phyloP scores from a whole-genome alignment of 2,113 vertebrate genomes.

The Ceyx melanurus region DNA sequence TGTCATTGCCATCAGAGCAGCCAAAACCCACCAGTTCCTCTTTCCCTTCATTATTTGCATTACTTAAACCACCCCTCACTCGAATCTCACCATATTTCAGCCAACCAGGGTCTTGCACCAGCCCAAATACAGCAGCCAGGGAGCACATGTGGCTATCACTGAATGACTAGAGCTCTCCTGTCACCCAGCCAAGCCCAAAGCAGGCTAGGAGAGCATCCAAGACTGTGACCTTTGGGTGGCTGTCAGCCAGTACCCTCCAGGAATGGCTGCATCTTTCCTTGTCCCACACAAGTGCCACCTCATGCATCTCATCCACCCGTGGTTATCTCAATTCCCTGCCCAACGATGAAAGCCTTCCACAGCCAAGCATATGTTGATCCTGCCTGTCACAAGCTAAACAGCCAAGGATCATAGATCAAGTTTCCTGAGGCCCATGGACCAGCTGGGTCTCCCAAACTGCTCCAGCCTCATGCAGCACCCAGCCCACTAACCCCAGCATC shows the following conservation, averaged over 20 bases:
- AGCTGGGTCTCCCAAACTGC: not conserved
- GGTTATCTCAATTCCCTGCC: not conserved
- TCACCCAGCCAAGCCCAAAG: not conserved
- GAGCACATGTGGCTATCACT: not conserved
- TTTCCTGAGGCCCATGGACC: not conserved
- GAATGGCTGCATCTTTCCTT: not conserved
- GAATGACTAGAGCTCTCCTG: not conserved
- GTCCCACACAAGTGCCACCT: not conserved
- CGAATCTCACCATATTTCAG: not conserved
- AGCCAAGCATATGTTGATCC: not conserved
- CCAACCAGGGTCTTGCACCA: not conserved
- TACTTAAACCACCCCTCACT: not conserved
- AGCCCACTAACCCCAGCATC: not conserved
- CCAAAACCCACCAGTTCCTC: not conserved
- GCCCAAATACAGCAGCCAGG: accelerated
- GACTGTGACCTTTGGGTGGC: not conserved
- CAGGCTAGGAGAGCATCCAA: not conserved
- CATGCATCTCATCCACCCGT: accelerated
- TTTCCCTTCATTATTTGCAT: not conserved
- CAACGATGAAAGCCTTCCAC: not conserved
- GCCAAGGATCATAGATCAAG: not conserved
- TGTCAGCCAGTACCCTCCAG: not conserved
- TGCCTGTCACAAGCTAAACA: not conserved
- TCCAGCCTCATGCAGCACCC: not conserved
- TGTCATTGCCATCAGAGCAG: not conserved